These are phyloP conservation scores for Mionectes olivaceus DNA, from an alignment of 2,797 vertebrate species.

Conservation along the genomic window DNA sequence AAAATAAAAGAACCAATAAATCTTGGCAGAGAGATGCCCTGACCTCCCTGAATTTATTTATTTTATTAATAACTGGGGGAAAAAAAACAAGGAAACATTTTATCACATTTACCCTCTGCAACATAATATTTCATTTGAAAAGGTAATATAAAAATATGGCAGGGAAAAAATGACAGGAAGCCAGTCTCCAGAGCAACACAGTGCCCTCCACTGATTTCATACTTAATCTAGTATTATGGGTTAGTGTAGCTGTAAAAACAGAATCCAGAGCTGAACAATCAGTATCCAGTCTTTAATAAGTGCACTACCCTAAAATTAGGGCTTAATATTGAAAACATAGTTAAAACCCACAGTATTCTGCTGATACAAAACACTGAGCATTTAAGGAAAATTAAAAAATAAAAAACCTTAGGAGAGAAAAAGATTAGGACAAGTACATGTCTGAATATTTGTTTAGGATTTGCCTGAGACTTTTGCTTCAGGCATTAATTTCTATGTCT, in stretches of 20 bases:
- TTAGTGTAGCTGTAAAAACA: background rate
- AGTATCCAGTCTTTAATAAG: background rate
- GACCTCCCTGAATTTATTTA: background rate
- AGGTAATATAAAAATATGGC: background rate
- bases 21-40: background rate
- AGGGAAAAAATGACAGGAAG: background rate
- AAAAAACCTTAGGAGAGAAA: background rate
- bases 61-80: conserved; percentile 21
- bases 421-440: background rate
- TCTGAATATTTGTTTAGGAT: background rate
- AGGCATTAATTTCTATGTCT: background rate
- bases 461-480: background rate
- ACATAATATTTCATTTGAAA: conserved; percentile 1
- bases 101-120: background rate
- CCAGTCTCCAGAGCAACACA: background rate
- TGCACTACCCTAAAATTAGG: too few relatives aligned
- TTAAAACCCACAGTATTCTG: background rate
- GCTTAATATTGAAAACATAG: background rate
- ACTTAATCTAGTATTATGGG: background rate
- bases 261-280: background rate
- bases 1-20: background rate
- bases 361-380: background rate
- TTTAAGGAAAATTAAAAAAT: too few relatives aligned
- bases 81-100: conserved; percentile 42
- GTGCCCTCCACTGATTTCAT: background rate